Evolutionary conservation across 2,888 invertebrate genomes (phyloP).

Genomic region (Glaucopsyche alexis): DNA sequence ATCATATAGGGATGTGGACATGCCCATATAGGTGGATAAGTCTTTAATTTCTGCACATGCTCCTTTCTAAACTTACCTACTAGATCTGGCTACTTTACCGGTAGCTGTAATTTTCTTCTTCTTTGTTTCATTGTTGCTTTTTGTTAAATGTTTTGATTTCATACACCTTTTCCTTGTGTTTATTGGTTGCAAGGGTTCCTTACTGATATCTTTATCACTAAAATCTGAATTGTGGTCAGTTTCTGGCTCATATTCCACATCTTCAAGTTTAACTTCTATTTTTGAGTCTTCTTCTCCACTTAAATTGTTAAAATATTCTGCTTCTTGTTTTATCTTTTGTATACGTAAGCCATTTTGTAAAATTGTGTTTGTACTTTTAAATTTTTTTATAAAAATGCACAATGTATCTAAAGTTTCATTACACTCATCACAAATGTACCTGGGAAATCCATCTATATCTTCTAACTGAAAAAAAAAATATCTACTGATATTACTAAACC

Average conservation of each 20-base stretch:
- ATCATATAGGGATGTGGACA: too few relatives aligned
- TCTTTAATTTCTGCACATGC: not conserved
- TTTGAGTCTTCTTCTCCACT: not conserved
- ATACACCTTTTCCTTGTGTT: conserved; percentile 33
- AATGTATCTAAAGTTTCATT: conserved; percentile 52
- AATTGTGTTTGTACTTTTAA: conserved; percentile 53
- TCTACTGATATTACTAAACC: too few relatives aligned
- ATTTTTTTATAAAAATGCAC: conserved; percentile 58
- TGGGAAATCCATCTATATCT: conserved; percentile 63
- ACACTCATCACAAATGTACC: conserved; percentile 59
- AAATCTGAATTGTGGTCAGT: conserved; percentile 29
- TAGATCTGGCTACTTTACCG: conserved; percentile 60
- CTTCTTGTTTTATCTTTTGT: conserved; percentile 53
- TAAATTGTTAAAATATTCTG: conserved; percentile 38
- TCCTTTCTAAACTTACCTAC: conserved; percentile 52
- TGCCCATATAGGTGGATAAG: too few relatives aligned
- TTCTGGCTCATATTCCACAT: conserved; percentile 32
- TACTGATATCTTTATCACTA: conserved; percentile 34
- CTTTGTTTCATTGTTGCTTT: conserved; percentile 38
- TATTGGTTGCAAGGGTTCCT: conserved; percentile 31
- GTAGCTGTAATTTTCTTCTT: conserved; percentile 40
- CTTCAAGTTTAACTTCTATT: conserved; percentile 32
- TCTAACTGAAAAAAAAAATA: conserved; percentile 56
- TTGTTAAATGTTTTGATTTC: conserved; percentile 32
- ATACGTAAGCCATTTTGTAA: conserved; percentile 51